Evolutionary conservation across 2,888 invertebrate species (phyloP), one percentile per base, ranked within the genome.

Genomic region (Drosophila austrosaltans): DNA sequence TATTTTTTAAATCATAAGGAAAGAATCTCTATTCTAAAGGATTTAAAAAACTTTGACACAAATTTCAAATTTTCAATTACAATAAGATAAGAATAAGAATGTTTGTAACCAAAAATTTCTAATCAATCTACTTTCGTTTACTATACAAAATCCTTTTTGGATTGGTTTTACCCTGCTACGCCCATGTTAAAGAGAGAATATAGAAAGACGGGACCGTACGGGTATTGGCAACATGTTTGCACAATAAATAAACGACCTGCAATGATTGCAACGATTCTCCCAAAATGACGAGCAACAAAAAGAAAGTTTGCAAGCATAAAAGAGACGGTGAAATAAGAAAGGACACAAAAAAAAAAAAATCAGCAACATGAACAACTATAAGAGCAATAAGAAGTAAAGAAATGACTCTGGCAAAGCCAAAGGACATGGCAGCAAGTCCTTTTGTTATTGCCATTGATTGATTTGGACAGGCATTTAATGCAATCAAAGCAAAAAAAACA

Each of bases 391-490:
- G 10, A 36, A 36, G 2, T 8, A 36, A 36, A 22, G 48, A 48
- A 48, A 48, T 48, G 48, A 48, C 10, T 48, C 48, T 48, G 48
- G 22, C 58, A 28, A 28, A 59, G 58, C n/a, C 20, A 64, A 22
- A 44, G 68, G 59, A 63, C 20, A 62, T 59, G 48, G 12, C 48
- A 25, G 48, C 48, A 48, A 48, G 48, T 69, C n/a, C 39, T 56
- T 40, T 67, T 28, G 66, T 40, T 72, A 59, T 65, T 61, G 67
- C 53, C 42, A 66, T 42, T 81, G 85, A 86, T 84, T 86, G 85
- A 86, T 87, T 89, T 69, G 76, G 57, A 57, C 66, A 74, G 69
- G 66, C 87, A 87, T 84, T 84, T 79, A 81, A 81, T 76, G 82
- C 82, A 87, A 84, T 84, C 87, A 86, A 59, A 56, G 61, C 57